phyloP scores from a whole-genome alignment of 2,797 vertebrate genomes.

The Cirrhinus mrigala region DNA sequence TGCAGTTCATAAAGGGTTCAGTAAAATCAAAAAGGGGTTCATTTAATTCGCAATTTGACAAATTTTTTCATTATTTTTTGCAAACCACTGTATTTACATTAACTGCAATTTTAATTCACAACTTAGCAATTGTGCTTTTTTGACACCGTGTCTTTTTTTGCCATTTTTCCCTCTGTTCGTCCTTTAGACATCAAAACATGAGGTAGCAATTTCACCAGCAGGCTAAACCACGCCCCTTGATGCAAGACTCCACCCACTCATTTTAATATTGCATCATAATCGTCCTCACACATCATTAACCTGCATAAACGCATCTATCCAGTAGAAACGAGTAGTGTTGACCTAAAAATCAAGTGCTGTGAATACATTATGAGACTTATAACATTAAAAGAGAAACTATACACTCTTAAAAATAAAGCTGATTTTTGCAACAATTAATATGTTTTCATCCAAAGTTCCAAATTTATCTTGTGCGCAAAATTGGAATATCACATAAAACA shows the following conservation, averaged over 20 bases:
- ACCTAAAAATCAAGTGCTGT: neutral
- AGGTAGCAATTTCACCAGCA: constrained; percentile 63
- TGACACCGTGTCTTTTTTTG: constrained; percentile 57
- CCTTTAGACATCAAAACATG: constrained; percentile 58
- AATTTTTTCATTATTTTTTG: constrained; percentile 11
- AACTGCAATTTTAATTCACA: constrained; percentile 33
- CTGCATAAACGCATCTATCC: neutral
- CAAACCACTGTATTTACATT: constrained; percentile 29
- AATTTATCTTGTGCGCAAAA: no score
- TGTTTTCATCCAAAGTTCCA: no score
- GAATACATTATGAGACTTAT: neutral
- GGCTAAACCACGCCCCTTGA: constrained; percentile 22
- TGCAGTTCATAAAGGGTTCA: neutral
- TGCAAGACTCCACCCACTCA: neutral
- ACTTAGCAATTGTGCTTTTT: constrained; percentile 56
- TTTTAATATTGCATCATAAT: constrained; percentile 10
- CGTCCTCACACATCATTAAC: neutral
- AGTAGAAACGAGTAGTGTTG: neutral
- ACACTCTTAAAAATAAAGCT: neutral
- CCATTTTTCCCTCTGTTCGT: neutral
- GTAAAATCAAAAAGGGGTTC: neutral
- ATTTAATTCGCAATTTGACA: neutral
- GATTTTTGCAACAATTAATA: neutral
- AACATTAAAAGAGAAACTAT: neutral
- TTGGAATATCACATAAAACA: no score